Conservation (phyloP, 2,888 invertebrate species). For the Trissolcus japonicus region DNA sequence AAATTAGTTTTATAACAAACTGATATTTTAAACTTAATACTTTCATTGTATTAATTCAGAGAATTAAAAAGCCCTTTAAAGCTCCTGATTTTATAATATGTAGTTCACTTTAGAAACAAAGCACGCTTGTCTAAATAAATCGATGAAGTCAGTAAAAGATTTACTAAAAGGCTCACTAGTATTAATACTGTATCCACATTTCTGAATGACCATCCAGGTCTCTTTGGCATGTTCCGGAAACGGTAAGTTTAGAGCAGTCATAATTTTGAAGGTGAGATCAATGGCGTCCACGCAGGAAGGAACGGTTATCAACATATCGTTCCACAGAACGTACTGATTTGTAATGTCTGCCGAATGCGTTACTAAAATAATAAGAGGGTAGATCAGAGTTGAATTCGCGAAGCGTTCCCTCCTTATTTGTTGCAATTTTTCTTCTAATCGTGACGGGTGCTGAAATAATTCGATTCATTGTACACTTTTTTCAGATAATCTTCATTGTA, state of each 20-base stretch:
- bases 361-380: slow-evolving; percentile 23
- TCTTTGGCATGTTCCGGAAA: slow-evolving; percentile 33
- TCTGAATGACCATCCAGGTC: slow-evolving; percentile 39
- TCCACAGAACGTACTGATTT: slow-evolving; percentile 19
- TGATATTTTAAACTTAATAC: no score
- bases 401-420: no score
- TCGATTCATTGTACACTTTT: background rate
- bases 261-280: slow-evolving; percentile 36
- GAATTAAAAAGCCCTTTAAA: no score
- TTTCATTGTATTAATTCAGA: no score
- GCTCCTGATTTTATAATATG: no score
- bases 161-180: background rate
- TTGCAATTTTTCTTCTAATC: slow-evolving; percentile 11
- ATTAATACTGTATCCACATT: slow-evolving; percentile 37
- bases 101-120: no score
- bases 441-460: slow-evolving; percentile 20
- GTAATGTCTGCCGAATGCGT: background rate
- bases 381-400: slow-evolving; percentile 16
- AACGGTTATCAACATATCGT: slow-evolving; percentile 13
- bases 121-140: no score
- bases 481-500: no score
- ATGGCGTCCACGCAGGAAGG: slow-evolving; percentile 32
- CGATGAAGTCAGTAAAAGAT: no score
- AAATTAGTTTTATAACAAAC: no score
- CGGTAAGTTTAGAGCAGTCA: slow-evolving; percentile 11